Percentiles rank a stretch among this genome's conserved stretches.
Evolutionary conservation across 1,140 invertebrate species (phyloP).

Genomic region (Choristoneura fumiferana): DNA sequence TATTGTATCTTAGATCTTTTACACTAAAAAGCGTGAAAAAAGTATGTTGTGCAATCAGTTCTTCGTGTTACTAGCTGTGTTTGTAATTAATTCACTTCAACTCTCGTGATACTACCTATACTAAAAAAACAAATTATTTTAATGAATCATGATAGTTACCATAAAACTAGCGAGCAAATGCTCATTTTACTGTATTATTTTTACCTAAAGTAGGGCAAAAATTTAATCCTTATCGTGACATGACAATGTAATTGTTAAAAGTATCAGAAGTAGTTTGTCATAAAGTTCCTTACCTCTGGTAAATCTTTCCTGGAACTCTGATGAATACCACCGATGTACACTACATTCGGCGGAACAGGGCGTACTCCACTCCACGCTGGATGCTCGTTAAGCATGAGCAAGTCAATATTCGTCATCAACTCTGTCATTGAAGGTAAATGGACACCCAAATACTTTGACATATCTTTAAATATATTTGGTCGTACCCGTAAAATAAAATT

Average conservation of each 20-base stretch:
- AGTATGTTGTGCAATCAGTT: neutral
- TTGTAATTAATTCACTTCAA: neutral
- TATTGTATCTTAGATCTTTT: no score
- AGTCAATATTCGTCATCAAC: conserved; percentile 58
- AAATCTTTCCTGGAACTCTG: conserved; percentile 47
- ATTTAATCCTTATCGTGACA: no score
- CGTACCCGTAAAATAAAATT: conserved; percentile 25
- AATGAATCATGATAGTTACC: no score
- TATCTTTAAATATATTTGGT: conserved; percentile 39
- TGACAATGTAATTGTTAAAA: no score
- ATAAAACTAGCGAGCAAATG: no score
- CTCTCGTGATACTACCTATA: neutral
- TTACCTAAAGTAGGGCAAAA: no score
- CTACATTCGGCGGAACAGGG: conserved; percentile 54
- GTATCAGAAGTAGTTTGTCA: no score
- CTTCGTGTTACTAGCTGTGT: neutral
- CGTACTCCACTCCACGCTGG: conserved; percentile 47
- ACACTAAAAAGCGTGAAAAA: no score
- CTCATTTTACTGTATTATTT: no score
- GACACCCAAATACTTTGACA: conserved; percentile 45
- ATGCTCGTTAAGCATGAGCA: conserved; percentile 71
- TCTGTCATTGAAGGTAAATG: conserved; percentile 48
- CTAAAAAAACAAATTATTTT: no score
- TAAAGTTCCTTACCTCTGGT: neutral
- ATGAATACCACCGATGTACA: conserved; percentile 67